These are phyloP conservation scores for Lasioglossum albipes DNA, from an alignment of 1,140 invertebrate species.

Conservation along the genomic window DNA sequence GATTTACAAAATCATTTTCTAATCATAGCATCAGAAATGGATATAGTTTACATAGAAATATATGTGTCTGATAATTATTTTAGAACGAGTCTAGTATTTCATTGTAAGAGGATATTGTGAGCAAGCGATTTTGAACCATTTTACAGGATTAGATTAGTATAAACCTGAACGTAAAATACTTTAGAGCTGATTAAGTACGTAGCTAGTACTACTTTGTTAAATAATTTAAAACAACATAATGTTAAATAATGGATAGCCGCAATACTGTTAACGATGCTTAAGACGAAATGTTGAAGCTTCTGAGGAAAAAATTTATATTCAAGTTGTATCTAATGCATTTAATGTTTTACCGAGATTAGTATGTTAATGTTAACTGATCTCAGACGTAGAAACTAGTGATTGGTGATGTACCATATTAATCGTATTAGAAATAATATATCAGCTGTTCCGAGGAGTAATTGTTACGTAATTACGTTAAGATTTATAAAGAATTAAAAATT, in stretches of 20 bases:
- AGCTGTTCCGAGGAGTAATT: neutral
- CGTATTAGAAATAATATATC: neutral
- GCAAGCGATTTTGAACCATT: neutral
- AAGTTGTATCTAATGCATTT: constrained; percentile 1
- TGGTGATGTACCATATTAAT: neutral
- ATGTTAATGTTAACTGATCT: constrained; percentile 9
- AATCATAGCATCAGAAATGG: neutral
- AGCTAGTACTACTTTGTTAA: neutral
- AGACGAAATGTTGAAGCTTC: constrained; percentile 6
- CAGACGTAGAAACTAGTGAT: neutral
- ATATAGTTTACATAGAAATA: neutral
- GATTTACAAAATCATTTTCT: neutral
- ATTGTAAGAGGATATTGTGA: neutral
- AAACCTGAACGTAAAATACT: too few relatives aligned
- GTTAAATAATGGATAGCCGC: neutral
- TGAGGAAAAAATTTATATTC: neutral
- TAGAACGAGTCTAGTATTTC: neutral
- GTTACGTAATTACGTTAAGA: neutral
- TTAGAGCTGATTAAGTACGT: neutral
- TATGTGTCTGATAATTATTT: neutral
- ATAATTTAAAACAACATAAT: neutral
- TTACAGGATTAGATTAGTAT: neutral
- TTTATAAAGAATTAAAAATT: neutral
- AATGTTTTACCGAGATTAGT: neutral
- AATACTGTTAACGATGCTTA: constrained; percentile 20